Evolutionary conservation across 2,797 vertebrate species (phyloP).

Genomic region (Vespertilio murinus): DNA sequence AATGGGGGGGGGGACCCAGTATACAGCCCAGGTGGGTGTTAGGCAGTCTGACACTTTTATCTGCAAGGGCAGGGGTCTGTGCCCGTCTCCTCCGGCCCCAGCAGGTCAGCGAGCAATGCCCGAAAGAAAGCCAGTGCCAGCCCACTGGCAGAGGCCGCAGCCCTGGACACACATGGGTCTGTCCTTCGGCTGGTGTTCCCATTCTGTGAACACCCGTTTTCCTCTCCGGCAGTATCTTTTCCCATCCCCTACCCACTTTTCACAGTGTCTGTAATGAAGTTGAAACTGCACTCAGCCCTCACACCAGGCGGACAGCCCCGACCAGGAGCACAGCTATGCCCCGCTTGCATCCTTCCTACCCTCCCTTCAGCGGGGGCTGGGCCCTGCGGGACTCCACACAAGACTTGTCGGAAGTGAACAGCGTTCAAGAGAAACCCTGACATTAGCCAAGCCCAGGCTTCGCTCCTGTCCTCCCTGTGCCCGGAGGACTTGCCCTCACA

Average conservation of each 20-base stretch:
- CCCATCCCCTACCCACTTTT: background rate
- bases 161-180: background rate
- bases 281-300: background rate
- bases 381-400: background rate
- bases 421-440: background rate
- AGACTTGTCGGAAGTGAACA: background rate
- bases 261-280: background rate
- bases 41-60: background rate
- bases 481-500: background rate
- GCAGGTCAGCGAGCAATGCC: background rate
- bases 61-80: background rate
- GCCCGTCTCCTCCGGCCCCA: background rate
- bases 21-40: too few relatives aligned
- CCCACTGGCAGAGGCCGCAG: background rate
- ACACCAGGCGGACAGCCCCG: accelerated
- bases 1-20: background rate
- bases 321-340: background rate
- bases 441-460: background rate
- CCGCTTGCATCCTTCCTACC: background rate
- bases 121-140: background rate
- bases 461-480: background rate
- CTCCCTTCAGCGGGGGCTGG: accelerated
- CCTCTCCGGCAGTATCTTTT: background rate
- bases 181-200: background rate
- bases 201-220: background rate